Evolutionary conservation across 2,797 vertebrate genomes (phyloP).

Genomic region (Allochrocebus solatus): DNA sequence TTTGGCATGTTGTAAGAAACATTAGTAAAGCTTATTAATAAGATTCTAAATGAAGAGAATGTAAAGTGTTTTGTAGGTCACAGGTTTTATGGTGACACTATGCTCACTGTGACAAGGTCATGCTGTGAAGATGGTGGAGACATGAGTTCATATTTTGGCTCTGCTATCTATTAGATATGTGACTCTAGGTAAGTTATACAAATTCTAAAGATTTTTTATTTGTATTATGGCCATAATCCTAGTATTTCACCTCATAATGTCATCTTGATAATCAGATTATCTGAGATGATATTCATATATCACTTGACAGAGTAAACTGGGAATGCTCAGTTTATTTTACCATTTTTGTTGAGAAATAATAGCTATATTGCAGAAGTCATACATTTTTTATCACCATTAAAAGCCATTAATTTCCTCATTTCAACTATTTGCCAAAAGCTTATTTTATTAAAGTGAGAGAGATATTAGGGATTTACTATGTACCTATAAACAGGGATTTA

Average conservation of each 20-base stretch:
- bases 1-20: background rate
- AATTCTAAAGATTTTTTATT: background rate
- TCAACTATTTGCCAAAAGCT: background rate
- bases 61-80: background rate
- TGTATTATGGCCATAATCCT: background rate
- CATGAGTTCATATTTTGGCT: too few species aligned
- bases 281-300: background rate
- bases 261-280: background rate
- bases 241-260: background rate
- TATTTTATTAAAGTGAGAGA: background rate
- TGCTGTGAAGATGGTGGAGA: background rate
- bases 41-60: background rate
- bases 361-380: background rate
- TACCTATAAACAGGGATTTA: background rate
- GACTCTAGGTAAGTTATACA: background rate
- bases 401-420: background rate
- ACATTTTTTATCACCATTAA: background rate
- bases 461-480: background rate
- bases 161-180: accelerated
- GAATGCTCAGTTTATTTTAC: background rate
- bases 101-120: accelerated
- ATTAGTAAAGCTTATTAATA: background rate
- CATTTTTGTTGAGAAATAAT: background rate
- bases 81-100: background rate
- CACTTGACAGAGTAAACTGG: background rate